Evolutionary conservation across 1,140 invertebrate genomes (phyloP).

Genomic region (Megalonaias nervosa): DNA sequence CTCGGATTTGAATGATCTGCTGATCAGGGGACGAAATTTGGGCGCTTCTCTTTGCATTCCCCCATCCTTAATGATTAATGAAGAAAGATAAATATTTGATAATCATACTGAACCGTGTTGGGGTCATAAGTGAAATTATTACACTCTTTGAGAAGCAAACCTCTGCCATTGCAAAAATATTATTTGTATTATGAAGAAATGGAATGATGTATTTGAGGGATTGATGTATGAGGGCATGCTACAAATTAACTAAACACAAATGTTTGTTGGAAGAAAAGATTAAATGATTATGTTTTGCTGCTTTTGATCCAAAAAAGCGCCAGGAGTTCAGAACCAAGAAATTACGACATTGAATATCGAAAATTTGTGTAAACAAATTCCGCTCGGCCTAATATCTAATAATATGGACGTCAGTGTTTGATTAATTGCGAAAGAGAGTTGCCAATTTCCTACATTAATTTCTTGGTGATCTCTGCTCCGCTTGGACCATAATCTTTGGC

Average conservation of each 20-base stretch:
- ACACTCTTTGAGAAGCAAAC: conserved; percentile 28
- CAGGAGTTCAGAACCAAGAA: conserved; percentile 31
- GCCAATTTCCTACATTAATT: conserved; percentile 42
- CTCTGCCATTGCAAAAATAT: conserved; percentile 22
- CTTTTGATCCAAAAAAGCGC: conserved; percentile 29
- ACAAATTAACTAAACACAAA: conserved; percentile 40
- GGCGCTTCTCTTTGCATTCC: too few species aligned
- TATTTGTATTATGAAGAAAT: conserved; percentile 39
- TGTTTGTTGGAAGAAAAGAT: conserved; percentile 35
- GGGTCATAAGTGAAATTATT: conserved; percentile 40
- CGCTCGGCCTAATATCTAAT: conserved; percentile 38
- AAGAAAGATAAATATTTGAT: conserved; percentile 30
- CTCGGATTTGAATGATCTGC: too few species aligned
- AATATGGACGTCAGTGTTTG: conserved; percentile 36
- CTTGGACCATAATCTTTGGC: too few species aligned
- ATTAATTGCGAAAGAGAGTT: conserved; percentile 39
- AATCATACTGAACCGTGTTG: conserved; percentile 12
- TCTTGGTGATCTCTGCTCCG: conserved; percentile 25
- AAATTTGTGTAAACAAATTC: conserved; percentile 40
- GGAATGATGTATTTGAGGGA: conserved; percentile 32
- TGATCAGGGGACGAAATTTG: too few species aligned
- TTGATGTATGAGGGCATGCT: conserved; percentile 19
- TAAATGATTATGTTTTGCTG: conserved; percentile 39
- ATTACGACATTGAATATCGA: conserved; percentile 38
- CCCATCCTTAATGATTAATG: conserved; percentile 22